phyloP scores from a whole-genome alignment of 2,113 vertebrate genomes.

The Aleadryas rufinucha region DNA sequence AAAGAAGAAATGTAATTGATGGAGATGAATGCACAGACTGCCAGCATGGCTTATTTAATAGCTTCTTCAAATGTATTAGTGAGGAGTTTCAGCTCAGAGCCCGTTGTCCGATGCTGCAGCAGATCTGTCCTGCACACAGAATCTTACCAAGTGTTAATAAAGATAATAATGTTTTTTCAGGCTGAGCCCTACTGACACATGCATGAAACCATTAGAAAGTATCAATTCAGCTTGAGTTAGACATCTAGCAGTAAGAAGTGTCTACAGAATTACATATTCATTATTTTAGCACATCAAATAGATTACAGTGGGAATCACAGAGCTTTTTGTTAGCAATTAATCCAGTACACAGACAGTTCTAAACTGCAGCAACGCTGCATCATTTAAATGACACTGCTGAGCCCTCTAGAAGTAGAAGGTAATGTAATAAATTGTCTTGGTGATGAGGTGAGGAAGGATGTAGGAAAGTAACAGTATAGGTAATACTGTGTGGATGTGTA shows the following conservation, averaged over 20 bases:
- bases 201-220: neutral
- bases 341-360: neutral
- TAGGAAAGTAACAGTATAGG: neutral
- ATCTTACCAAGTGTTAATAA: neutral
- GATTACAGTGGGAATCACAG: neutral
- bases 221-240: neutral
- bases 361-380: neutral
- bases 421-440: neutral
- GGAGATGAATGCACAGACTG: constrained; percentile 15
- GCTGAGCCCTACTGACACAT: neutral
- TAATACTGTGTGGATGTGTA: neutral
- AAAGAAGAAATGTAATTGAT: constrained; percentile 1
- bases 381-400: neutral
- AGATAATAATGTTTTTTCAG: neutral
- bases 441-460: neutral
- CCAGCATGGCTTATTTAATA: constrained; percentile 44
- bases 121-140: neutral
- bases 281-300: constrained; percentile 7
- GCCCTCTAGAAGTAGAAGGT: neutral
- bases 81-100: neutral
- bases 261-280: neutral
- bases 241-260: neutral
- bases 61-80: constrained; percentile 14
- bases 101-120: neutral
- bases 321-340: neutral